Percentiles rank a stretch among this genome's conserved stretches.
Conservation (phyloP, 1,140 invertebrate genomes). For the Pollicipes pollicipes region DNA sequence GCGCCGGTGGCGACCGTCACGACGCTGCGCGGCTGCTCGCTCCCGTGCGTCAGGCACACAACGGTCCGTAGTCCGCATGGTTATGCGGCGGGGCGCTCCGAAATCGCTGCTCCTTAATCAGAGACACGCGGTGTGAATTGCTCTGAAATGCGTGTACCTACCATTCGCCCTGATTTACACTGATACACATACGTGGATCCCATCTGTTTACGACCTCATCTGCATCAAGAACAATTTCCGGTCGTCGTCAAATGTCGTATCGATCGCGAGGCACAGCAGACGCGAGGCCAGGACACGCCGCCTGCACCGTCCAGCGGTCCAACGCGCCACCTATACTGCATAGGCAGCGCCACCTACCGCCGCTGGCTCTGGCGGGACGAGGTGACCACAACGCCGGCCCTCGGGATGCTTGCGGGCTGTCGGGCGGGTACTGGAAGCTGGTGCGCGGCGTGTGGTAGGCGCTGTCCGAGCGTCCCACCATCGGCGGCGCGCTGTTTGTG, state of each 20-base stretch:
- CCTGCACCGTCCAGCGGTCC: neutral
- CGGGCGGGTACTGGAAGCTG: conserved; percentile 21
- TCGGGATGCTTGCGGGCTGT: conserved; percentile 20
- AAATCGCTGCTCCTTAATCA: no score
- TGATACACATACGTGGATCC: no score
- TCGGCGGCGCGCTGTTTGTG: conserved; percentile 14
- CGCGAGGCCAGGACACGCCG: neutral
- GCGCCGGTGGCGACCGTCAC: no score
- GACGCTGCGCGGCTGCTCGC: no score
- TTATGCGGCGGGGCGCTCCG: no score
- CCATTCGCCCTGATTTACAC: no score
- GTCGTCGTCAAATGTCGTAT: neutral
- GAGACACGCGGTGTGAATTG: no score
- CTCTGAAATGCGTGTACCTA: no score
- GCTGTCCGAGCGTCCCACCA: neutral
- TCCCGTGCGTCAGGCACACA: no score
- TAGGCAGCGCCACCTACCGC: conserved; percentile 37
- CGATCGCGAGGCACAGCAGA: neutral
- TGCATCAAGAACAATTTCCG: no score
- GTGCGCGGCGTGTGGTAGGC: conserved; percentile 17
- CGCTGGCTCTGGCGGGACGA: conserved; percentile 72
- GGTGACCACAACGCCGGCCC: conserved; percentile 70
- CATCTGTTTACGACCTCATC: neutral
- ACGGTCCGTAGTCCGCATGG: no score
- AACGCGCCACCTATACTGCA: neutral